These are phyloP conservation scores for Trichopria drosophilae DNA, from an alignment of 2,888 invertebrate genomes.

Conservation along the genomic window DNA sequence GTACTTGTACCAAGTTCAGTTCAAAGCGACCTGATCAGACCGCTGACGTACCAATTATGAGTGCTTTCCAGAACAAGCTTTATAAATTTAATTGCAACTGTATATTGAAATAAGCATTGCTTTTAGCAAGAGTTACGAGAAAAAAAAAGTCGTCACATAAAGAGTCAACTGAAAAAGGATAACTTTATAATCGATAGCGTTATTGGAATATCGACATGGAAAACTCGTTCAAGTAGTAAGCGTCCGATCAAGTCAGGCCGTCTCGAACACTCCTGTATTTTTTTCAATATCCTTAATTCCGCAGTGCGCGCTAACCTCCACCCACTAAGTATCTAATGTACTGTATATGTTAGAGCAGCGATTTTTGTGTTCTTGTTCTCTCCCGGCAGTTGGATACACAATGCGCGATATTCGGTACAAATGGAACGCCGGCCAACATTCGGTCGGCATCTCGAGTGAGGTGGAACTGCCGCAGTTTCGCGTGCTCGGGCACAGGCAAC, in stretches of 20 bases:
- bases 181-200: too few species aligned
- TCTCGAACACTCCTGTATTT: too few species aligned
- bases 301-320: neutral
- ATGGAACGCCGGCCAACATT: conserved; percentile 90
- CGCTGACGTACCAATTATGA: conserved; percentile 18
- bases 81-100: too few species aligned
- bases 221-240: neutral
- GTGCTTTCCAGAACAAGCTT: too few species aligned
- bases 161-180: too few species aligned
- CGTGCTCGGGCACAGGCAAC: conserved; percentile 94
- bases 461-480: conserved; percentile 96
- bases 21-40: conserved; percentile 23
- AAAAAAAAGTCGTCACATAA: too few species aligned
- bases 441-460: conserved; percentile 93
- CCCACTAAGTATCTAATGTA: conserved; percentile 46
- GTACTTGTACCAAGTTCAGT: neutral
- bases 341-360: conserved; percentile 57
- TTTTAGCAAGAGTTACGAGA: too few species aligned
- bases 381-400: conserved; percentile 87
- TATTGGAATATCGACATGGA: neutral
- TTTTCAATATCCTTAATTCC: neutral
- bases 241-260: too few species aligned
- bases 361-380: conserved; percentile 59
- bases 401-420: conserved; percentile 97
- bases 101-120: too few species aligned